These are phyloP conservation scores for Thereuonema tuberculata DNA, from an alignment of 1,140 invertebrate species.

Conservation along the genomic window DNA sequence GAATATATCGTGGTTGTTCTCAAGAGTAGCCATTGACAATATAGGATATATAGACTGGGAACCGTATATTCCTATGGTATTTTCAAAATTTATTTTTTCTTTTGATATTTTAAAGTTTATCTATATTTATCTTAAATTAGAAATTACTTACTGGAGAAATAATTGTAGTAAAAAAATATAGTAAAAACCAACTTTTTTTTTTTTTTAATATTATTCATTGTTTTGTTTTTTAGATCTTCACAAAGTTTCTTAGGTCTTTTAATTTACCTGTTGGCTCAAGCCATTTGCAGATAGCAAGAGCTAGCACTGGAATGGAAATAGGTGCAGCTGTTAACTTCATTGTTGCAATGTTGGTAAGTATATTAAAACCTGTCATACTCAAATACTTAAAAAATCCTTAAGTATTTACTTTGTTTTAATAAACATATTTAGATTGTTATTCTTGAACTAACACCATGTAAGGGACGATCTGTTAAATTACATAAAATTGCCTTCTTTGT, in stretches of 20 bases:
- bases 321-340: constrained; percentile 51
- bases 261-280: constrained; percentile 66
- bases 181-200: no score
- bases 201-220: background rate
- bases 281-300: constrained; percentile 28
- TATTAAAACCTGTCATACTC: no score
- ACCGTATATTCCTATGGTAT: constrained; percentile 51
- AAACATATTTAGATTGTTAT: no score
- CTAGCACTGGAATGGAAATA: constrained; percentile 38
- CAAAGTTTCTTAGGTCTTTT: constrained; percentile 55
- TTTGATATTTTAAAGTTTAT: constrained; percentile 1
- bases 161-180: no score
- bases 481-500: no score
- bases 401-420: no score
- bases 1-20: constrained; percentile 56
- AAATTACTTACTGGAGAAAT: no score
- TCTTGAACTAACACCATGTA: no score
- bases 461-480: no score
- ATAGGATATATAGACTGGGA: constrained; percentile 80
- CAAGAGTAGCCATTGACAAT: constrained; percentile 53
- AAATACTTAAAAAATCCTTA: no score
- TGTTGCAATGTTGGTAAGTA: constrained; percentile 42
- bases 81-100: constrained; percentile 5
- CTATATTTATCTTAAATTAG: background rate
- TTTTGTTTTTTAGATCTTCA: constrained; percentile 47